Conservation (phyloP, 2,113 vertebrate species). For the Cryptoleucopteryx plumbea region DNA sequence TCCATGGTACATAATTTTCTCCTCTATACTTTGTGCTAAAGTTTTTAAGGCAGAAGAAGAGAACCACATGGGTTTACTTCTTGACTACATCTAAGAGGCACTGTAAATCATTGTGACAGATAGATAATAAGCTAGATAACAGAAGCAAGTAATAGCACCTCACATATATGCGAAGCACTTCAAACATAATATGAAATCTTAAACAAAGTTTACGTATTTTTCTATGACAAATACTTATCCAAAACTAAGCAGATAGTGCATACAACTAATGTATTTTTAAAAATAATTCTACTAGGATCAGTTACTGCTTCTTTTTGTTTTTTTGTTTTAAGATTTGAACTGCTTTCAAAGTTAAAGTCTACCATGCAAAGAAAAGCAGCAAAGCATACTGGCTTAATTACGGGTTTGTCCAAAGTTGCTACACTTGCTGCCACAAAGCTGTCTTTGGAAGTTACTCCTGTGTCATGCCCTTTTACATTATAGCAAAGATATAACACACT, state of each 20-base stretch:
- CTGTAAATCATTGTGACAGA: not conserved
- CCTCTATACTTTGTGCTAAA: not conserved
- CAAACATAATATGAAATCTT: not conserved
- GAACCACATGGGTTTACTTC: not conserved
- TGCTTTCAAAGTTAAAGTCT: not conserved
- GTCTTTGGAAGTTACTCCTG: not conserved
- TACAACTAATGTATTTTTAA: not conserved
- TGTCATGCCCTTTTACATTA: not conserved
- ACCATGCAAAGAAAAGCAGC: not conserved
- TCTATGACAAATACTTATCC: not conserved
- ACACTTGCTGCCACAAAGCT: not conserved
- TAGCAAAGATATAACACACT: not conserved
- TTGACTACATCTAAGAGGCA: not conserved
- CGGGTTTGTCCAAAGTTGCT: not conserved
- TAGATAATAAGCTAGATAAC: not conserved
- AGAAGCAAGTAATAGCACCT: not conserved
- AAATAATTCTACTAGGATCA: not conserved
- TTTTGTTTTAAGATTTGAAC: not conserved
- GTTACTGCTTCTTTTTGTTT: not conserved
- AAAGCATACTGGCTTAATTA: not conserved
- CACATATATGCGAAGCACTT: not conserved
- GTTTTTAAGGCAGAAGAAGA: not conserved
- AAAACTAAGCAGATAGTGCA: not conserved
- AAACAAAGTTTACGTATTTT: not conserved
- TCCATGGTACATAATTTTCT: accelerated